Conservation (phyloP, 2,797 vertebrate genomes). For the Pterois miles region DNA sequence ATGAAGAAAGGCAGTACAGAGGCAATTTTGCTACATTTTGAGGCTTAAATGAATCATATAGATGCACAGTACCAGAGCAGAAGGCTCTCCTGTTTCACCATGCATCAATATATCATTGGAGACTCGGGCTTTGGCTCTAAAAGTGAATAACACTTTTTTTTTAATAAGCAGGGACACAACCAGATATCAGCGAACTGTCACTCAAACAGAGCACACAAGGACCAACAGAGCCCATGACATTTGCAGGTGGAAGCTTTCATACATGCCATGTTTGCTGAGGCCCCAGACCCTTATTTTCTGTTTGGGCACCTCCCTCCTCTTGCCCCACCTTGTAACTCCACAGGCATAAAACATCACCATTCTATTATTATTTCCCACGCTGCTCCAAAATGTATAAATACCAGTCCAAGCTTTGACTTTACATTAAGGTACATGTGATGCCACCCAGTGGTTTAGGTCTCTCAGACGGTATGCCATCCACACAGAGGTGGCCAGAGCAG, state of each 20-base stretch:
- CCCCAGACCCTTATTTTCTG: neutral
- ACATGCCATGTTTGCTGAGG: neutral
- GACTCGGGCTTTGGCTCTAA: neutral
- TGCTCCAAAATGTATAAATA: conserved; percentile 58
- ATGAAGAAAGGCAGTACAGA: neutral
- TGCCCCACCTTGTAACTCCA: neutral
- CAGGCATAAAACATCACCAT: neutral
- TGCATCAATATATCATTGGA: neutral
- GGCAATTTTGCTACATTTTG: neutral
- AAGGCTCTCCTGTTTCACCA: neutral
- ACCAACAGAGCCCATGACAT: neutral
- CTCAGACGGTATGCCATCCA: conserved; percentile 32
- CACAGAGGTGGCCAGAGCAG: conserved; percentile 52
- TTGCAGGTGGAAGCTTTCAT: neutral
- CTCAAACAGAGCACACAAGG: neutral
- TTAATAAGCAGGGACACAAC: neutral
- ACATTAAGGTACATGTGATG: neutral
- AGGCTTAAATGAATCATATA: neutral
- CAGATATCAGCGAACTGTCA: neutral
- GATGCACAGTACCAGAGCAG: neutral
- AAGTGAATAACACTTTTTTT: neutral
- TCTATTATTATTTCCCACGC: neutral
- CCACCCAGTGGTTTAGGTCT: neutral
- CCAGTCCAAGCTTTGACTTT: neutral
- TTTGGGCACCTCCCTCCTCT: neutral